phyloP scores from a whole-genome alignment of 2,113 vertebrate species.

The Camelus bactrianus region DNA sequence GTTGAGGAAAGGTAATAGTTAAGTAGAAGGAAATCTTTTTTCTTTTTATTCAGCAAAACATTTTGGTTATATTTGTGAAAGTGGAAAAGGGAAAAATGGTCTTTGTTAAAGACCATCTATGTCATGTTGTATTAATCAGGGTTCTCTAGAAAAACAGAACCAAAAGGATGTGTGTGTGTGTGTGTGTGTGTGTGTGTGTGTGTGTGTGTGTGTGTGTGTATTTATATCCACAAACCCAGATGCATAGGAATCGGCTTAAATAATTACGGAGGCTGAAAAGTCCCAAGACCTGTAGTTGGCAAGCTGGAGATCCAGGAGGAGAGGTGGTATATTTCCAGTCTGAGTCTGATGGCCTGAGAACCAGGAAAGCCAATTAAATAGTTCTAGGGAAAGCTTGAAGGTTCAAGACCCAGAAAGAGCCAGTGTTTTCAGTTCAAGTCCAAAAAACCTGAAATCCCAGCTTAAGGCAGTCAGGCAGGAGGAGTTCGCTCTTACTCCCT shows the following conservation, averaged over 20 bases:
- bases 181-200: background rate
- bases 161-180: background rate
- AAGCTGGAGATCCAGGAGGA: background rate
- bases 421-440: background rate
- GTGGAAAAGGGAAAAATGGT: background rate
- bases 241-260: background rate
- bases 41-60: background rate
- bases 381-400: background rate
- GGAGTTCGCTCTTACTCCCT: background rate
- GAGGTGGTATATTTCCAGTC: background rate
- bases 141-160: constrained; percentile 33
- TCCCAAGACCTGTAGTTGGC: background rate
- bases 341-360: background rate
- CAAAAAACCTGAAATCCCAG: background rate
- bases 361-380: background rate
- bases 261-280: background rate
- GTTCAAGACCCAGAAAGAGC: background rate
- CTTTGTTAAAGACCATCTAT: constrained; percentile 31
- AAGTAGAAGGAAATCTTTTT: constrained; percentile 22
- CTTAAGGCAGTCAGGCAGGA: background rate
- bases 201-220: background rate
- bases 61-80: constrained; percentile 26
- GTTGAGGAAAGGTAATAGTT: background rate
- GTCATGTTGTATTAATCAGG: background rate
- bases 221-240: background rate